These are phyloP conservation scores for Silvanus unidentatus DNA, from an alignment of 2,888 invertebrate genomes.

Conservation along the genomic window DNA sequence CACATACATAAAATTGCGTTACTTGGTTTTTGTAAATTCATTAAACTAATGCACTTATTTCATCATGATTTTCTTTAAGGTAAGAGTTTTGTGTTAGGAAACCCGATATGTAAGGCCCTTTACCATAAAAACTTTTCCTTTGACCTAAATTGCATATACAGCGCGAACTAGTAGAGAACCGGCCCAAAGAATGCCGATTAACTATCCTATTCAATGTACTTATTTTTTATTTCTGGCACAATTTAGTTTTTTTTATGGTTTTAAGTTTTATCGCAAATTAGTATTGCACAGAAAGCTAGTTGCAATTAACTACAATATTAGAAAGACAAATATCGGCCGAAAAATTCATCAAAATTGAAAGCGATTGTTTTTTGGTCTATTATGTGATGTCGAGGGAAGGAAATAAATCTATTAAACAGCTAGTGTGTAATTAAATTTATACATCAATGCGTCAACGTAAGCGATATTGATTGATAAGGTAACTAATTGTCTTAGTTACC, in stretches of 20 bases:
- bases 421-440: too few relatives aligned
- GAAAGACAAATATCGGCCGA: constrained; percentile 1
- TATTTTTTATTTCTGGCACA: constrained; percentile 3
- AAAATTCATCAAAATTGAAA: too few relatives aligned
- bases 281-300: constrained; percentile 32
- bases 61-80: constrained; percentile 13
- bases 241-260: constrained; percentile 16
- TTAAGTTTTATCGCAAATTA: constrained; percentile 33
- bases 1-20: background rate
- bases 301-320: background rate
- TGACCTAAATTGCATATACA: too few relatives aligned
- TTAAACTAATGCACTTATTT: background rate
- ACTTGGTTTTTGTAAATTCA: constrained; percentile 7
- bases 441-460: too few relatives aligned
- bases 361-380: too few relatives aligned
- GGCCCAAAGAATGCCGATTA: too few relatives aligned
- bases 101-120: background rate
- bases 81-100: constrained; percentile 12
- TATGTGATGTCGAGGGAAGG: too few relatives aligned
- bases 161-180: too few relatives aligned
- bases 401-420: too few relatives aligned
- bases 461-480: too few relatives aligned
- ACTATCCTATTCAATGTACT: background rate
- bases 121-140: too few relatives aligned
- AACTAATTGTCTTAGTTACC: too few relatives aligned